Evolutionary conservation across 30 jellyfish, hydroid and myxozoan species (phyloP).

Genomic region (Hydractinia symbiolongicarpus): DNA sequence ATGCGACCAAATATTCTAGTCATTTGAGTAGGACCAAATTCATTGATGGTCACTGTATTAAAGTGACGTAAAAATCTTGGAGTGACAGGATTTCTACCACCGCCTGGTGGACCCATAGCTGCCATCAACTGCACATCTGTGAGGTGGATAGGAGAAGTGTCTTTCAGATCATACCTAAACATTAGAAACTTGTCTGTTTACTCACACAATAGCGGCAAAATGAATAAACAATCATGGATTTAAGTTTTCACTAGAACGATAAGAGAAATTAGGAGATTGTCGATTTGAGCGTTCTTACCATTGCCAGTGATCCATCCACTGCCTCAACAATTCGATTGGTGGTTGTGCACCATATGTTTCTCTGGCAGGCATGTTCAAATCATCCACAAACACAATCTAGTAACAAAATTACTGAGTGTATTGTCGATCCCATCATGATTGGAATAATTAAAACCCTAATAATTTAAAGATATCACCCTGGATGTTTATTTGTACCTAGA

Average conservation of each 20-base stretch:
- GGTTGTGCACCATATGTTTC: slow-evolving; percentile 99
- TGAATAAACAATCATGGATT: too few species aligned
- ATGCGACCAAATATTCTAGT: slow-evolving; percentile 74
- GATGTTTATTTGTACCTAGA: too few species aligned
- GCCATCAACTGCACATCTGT: slow-evolving; percentile 93
- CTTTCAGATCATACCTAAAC: slow-evolving; percentile 97
- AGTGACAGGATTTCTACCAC: slow-evolving; percentile 97
- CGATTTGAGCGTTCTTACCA: slow-evolving; percentile 35
- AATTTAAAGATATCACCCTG: too few species aligned
- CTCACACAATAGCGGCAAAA: too few species aligned
- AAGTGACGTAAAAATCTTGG: slow-evolving; percentile 97
- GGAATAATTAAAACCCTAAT: too few species aligned
- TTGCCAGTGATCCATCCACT: slow-evolving; percentile 94
- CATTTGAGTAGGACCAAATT: slow-evolving; percentile 81
- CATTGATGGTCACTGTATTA: slow-evolving; percentile 87
- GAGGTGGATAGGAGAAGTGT: slow-evolving; percentile 93
- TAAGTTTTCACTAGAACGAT: too few species aligned
- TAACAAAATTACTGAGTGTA: background rate
- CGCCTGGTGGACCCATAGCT: slow-evolving; percentile 99
- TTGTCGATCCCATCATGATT: background rate
- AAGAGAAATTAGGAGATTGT: too few species aligned
- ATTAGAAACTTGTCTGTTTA: background rate
- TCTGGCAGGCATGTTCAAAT: slow-evolving; percentile 95
- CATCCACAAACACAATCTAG: slow-evolving; percentile 95
- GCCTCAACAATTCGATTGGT: slow-evolving; percentile 89